Conservation (phyloP, 2,113 vertebrate species). For the Elanus axillaris region DNA sequence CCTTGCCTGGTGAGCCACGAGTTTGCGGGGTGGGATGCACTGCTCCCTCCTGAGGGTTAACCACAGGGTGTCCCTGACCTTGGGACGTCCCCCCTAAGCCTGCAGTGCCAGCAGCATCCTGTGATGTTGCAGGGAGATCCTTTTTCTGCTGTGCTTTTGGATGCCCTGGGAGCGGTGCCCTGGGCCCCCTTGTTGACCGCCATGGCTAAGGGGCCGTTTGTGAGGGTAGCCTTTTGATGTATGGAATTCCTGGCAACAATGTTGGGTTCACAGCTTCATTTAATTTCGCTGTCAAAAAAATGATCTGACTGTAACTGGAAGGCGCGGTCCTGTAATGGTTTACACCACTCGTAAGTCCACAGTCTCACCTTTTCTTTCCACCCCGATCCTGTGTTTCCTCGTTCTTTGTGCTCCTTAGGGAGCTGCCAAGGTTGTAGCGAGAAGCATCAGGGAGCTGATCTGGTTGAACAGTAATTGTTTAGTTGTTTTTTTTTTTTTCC, state of each 20-base stretch:
- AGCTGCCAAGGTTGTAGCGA: not conserved
- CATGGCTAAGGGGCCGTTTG: fast-evolving
- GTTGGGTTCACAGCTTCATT: not conserved
- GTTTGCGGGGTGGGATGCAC: not conserved
- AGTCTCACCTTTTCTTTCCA: not conserved
- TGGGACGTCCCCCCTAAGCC: not conserved
- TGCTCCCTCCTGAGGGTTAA: not conserved
- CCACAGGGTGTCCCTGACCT: not conserved
- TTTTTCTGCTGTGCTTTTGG: not conserved
- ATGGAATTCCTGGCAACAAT: not conserved
- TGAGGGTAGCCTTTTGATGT: not conserved
- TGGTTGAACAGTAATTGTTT: not conserved
- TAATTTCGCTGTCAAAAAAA: not conserved
- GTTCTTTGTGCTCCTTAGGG: not conserved
- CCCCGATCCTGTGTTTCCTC: not conserved
- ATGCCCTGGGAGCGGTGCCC: not conserved
- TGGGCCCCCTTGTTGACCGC: not conserved
- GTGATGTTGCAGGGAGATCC: not conserved
- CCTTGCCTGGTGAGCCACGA: not conserved
- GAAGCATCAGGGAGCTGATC: not conserved
- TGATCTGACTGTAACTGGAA: not conserved
- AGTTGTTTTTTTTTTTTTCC: not conserved
- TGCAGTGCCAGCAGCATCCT: not conserved
- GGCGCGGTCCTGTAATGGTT: not conserved
- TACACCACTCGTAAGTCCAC: not conserved